Evolutionary conservation across 2,888 invertebrate species (phyloP).

Genomic region (Stenodera caucasica): DNA sequence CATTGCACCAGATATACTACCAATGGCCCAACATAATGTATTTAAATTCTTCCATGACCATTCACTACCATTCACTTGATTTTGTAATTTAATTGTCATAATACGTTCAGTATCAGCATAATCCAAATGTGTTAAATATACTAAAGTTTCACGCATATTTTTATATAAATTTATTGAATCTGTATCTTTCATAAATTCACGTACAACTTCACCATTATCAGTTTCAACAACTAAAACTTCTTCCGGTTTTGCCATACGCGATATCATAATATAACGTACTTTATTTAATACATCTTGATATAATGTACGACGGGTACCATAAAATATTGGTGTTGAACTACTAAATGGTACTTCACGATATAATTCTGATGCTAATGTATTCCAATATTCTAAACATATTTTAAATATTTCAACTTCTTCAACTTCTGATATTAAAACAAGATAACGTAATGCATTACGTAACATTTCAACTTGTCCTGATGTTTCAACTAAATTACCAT

Average conservation of each 20-base stretch:
- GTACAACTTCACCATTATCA: constrained; percentile 98
- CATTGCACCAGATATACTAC: constrained; percentile 89
- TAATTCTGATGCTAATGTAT: constrained; percentile 86
- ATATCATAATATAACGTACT: constrained; percentile 97
- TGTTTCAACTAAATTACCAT: constrained; percentile 84
- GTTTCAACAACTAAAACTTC: constrained; percentile 99
- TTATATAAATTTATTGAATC: constrained; percentile 99
- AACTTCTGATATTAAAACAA: constrained; percentile 93
- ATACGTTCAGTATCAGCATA: constrained; percentile 97
- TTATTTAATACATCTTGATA: constrained; percentile 82
- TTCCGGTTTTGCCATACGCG: constrained; percentile 99
- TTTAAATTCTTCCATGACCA: constrained; percentile 99
- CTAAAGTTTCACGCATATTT: constrained; percentile 97
- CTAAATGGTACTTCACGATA: constrained; percentile 73
- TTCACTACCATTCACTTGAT: constrained; percentile 97
- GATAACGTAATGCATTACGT: constrained; percentile 81
- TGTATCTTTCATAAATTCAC: constrained; percentile 99
- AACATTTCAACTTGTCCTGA: constrained; percentile 71
- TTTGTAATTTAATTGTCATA: constrained; percentile 98
- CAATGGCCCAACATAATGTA: constrained; percentile 99
- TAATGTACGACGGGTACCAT: constrained; percentile 60
- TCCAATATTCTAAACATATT: constrained; percentile 99
- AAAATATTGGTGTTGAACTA: constrained; percentile 47
- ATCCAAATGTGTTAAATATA: constrained; percentile 98
- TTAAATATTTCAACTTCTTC: constrained; percentile 99